Evolutionary conservation across 2,113 vertebrate genomes (phyloP), one percentile per base, ranked within the genome.

Genomic region (Elachura formosa): DNA sequence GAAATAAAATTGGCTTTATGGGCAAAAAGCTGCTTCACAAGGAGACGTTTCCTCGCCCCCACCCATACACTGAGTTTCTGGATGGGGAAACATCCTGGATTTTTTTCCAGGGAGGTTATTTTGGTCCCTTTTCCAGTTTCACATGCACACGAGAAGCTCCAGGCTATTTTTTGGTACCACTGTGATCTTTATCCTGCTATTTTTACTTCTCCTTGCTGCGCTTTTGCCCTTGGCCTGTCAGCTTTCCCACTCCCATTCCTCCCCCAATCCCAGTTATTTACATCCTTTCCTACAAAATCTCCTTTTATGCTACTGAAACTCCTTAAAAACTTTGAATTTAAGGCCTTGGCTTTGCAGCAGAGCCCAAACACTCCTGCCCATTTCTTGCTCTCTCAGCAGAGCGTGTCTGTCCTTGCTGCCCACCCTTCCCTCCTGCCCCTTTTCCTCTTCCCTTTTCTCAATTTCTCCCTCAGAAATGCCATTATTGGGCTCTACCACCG

Each of bases 131-230:
- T 17, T 54, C 14, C 31, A 74, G 45, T 56, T 89, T 85, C 86
- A 63, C 89, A 74, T 1, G 40, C 33, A 46, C 64, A 22, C 3
- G 21, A 92, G 72, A 54, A 93, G 89, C 63, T 13, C 26, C 33
- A 38, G 78, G 90, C 80, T 72, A 23, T 52, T 95, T 96, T 91
- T 23, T 68, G 69, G 77, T 26, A 36, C 45, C 75, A 51, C 36
- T 33, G 58, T 28, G 38, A 80, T 77, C 55, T 92, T 85, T 63
- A 64, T 82, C 28, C 34, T 78, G 87, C 77, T 87, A 93, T 89
- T 93, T 93, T 93, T 86, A 75, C 58, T 22, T 33, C 84, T 84
- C 52, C 22, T 46, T 56, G 69, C 84, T 66, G 59, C 33, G 17
- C 31, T 52, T 71, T 84, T 68, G 76, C 64, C 80, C 75, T 89